Conservation (phyloP, 2,797 vertebrate genomes). For the Passerculus sandwichensis region DNA sequence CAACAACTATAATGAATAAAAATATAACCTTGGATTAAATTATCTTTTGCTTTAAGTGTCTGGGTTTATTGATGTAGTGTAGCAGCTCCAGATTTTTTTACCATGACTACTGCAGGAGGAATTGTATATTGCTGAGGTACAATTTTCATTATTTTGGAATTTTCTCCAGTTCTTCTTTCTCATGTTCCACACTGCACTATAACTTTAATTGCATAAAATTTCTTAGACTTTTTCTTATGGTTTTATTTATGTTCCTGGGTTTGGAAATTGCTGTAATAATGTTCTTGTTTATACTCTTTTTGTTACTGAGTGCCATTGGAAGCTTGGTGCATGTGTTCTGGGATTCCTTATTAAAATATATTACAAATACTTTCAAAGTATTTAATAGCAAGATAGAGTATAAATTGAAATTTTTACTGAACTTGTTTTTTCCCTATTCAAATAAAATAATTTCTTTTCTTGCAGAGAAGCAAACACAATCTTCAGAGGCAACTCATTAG, state of each 20-base stretch:
- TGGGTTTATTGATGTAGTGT: neutral
- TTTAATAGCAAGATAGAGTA: neutral
- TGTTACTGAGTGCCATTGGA: neutral
- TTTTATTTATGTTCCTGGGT: neutral
- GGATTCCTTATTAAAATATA: neutral
- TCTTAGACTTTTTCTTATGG: neutral
- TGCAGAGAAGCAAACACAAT: conserved; percentile 97
- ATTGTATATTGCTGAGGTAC: neutral
- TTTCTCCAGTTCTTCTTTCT: neutral
- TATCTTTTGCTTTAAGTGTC: neutral
- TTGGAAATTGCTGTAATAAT: neutral
- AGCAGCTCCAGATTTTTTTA: neutral
- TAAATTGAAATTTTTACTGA: neutral
- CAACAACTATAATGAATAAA: neutral
- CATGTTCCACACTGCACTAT: neutral
- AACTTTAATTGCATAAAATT: neutral
- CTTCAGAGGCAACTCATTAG: conserved; percentile 95
- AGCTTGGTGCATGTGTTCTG: neutral
- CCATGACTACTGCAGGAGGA: neutral
- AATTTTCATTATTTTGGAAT: neutral
- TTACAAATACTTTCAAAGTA: neutral
- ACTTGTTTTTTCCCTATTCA: neutral
- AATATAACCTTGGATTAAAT: neutral
- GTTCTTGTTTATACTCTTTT: neutral
- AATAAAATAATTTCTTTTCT: conserved; percentile 42